Evolutionary conservation across 2,888 invertebrate genomes (phyloP).

Genomic region (Spodoptera exigua): DNA sequence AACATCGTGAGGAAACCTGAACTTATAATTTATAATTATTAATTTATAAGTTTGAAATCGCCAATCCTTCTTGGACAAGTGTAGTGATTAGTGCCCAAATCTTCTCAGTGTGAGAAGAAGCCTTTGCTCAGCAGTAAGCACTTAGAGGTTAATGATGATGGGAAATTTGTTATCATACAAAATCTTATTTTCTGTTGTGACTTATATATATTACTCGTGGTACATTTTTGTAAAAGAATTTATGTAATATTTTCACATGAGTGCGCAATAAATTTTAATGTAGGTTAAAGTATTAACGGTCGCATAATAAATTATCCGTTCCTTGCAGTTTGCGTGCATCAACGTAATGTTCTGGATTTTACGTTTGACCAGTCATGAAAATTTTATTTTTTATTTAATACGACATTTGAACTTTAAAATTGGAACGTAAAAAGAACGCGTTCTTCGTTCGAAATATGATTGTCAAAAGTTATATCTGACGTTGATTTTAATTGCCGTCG

Average conservation of each 20-base stretch:
- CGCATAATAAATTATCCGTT: conserved; percentile 52
- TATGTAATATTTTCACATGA: conserved; percentile 24
- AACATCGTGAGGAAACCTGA: too few relatives aligned
- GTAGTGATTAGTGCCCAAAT: too few relatives aligned
- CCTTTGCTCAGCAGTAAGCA: too few relatives aligned
- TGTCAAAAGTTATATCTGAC: not conserved
- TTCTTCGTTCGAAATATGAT: conserved; percentile 3
- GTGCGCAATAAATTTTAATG: conserved; percentile 47
- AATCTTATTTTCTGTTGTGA: too few relatives aligned
- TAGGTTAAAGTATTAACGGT: conserved; percentile 54
- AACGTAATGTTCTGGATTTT: conserved; percentile 37
- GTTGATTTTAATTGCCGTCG: conserved; percentile 2
- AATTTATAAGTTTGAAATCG: too few relatives aligned
- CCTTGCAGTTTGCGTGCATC: conserved; percentile 52
- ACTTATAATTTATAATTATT: too few relatives aligned
- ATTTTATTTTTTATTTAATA: conserved; percentile 32
- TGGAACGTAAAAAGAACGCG: conserved; percentile 16
- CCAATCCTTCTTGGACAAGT: too few relatives aligned
- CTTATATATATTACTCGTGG: not conserved
- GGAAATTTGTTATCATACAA: too few relatives aligned
- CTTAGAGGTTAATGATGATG: too few relatives aligned
- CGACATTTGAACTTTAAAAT: conserved; percentile 26
- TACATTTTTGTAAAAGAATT: conserved; percentile 14
- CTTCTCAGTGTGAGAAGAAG: too few relatives aligned
- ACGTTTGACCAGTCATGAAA: conserved; percentile 27